These are phyloP conservation scores for Melanotaenia duboulayi DNA, from an alignment of 2,113 vertebrate genomes.

Conservation along the genomic window DNA sequence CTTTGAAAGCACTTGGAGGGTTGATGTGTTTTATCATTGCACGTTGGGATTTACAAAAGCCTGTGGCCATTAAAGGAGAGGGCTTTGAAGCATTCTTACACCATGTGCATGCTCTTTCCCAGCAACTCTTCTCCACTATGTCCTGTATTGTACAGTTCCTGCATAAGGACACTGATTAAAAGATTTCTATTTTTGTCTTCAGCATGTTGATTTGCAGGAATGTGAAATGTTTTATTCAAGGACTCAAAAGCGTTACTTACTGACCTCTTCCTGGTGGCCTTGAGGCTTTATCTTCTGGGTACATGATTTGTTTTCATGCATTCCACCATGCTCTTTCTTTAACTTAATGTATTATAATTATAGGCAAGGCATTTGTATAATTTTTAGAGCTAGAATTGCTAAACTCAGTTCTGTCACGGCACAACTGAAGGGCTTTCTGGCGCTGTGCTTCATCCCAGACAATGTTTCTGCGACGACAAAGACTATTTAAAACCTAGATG, in stretches of 20 bases:
- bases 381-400: too few species aligned
- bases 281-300: neutral
- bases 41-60: conserved; percentile 49
- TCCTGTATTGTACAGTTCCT: neutral
- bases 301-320: neutral
- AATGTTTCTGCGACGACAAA: too few species aligned
- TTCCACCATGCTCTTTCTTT: neutral
- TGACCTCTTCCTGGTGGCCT: conserved; percentile 1
- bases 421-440: too few species aligned
- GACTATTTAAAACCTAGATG: too few species aligned
- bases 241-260: neutral
- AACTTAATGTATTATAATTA: too few species aligned
- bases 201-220: neutral
- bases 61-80: conserved; percentile 28
- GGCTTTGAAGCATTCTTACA: conserved; percentile 16
- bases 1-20: conserved; percentile 55
- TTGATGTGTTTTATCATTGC: conserved; percentile 53
- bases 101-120: conserved; percentile 49
- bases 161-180: neutral
- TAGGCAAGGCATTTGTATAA: neutral
- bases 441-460: too few species aligned
- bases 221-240: conserved; percentile 8
- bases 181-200: neutral
- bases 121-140: conserved; percentile 4
- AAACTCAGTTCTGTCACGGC: too few species aligned